Evolutionary conservation across 2,797 vertebrate genomes (phyloP), one percentile per base, ranked within the genome.

Genomic region (Schizopygopsis malacanthus): DNA sequence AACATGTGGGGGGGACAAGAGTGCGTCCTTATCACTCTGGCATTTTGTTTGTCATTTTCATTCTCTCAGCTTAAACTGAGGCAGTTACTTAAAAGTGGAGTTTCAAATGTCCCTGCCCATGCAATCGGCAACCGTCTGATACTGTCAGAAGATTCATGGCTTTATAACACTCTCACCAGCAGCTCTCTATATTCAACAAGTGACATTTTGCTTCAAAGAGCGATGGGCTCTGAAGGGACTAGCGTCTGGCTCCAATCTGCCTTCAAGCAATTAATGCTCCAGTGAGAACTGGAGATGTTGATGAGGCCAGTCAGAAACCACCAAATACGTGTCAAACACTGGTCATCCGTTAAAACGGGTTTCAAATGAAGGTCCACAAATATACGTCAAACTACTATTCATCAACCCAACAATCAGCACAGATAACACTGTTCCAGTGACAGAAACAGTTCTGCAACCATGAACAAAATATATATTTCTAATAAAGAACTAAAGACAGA

Each of bases 1-100:
- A 84, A 85, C 77, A 84, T 39, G 22, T 59, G 6, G 65, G 84
- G 10, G 61, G 81, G 65, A 28, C 20, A 67, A 37, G 79, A 33
- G 75, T 28, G 33, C 3, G n/a, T 88, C 2, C 56, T 94, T 95
- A 95, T 95, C 95, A 88, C 80, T 13, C 82, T 95, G 95, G 93
- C 93, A 95, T 95, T 95, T 95, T 81, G 59, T 73, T 78, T 79
- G 63, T 84, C 47, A 76, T 69, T 85, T 89, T 76, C 52, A 39
- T 71, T 73, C 70, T 87, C 54, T 83, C 71, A 54, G 79, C 65
- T 79, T 83, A 59, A 81, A 69, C 73, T 11, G 18, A 71, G 65
- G 15, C 37, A 22, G 72, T 81, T 76, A 65, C 70, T 81, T 85
- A 67, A 86, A 88, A 86, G 80, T 50, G 41, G 59, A 84, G 54